These are phyloP conservation scores for Archips xylosteana DNA, from an alignment of 2,888 invertebrate species.

Conservation along the genomic window DNA sequence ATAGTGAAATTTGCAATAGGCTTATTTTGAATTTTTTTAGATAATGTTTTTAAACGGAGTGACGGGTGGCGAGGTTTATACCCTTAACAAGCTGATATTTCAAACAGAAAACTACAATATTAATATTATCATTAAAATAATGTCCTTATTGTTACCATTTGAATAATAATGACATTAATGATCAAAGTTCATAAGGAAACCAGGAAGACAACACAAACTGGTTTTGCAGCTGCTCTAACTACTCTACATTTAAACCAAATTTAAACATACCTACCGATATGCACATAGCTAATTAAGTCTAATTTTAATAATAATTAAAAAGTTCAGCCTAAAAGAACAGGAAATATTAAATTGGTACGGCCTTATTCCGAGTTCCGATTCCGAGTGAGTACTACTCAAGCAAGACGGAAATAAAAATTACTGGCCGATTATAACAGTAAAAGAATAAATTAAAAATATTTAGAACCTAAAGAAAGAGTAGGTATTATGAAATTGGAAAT, in stretches of 20 bases:
- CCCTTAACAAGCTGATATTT: background rate
- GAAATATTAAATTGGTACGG: background rate
- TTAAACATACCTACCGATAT: background rate
- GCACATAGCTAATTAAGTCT: background rate
- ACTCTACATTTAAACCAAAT: background rate
- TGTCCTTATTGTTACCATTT: slow-evolving; percentile 14
- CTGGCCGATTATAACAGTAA: background rate
- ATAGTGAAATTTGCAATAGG: background rate
- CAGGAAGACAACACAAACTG: background rate
- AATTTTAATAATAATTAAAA: background rate
- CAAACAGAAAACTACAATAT: background rate
- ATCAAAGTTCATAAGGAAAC: background rate
- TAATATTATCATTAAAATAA: background rate
- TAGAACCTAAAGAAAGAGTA: background rate
- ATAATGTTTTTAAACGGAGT: too few relatives aligned
- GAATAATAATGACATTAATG: background rate
- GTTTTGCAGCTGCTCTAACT: background rate
- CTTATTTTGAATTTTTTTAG: background rate
- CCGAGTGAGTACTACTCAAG: background rate
- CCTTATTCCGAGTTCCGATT: background rate
- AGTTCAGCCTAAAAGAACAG: background rate
- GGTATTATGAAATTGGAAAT: slow-evolving; percentile 11
- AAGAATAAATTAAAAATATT: background rate
- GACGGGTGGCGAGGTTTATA: too few relatives aligned
- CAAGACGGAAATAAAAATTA: background rate